A percentile compares a stretch with the other conserved stretches of the same genome.
These are phyloP conservation scores for Daphoenositta chrysoptera DNA, from an alignment of 2,113 vertebrate genomes.

Conservation along the genomic window DNA sequence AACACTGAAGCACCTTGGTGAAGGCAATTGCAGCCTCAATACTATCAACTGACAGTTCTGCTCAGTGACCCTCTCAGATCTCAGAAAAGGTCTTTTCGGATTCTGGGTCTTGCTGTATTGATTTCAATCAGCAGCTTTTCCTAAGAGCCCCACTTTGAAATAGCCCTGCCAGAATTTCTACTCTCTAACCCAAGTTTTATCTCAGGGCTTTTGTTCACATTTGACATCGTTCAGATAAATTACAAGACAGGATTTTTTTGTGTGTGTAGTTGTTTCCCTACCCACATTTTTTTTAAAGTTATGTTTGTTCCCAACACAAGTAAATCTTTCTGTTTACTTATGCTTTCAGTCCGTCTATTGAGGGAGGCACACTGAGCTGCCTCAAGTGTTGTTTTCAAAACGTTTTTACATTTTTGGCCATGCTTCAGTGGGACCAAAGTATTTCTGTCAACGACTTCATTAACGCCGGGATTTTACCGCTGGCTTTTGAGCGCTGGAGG, in stretches of 20 bases:
- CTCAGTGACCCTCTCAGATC: slow-evolving; percentile 76
- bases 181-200: slow-evolving; percentile 40
- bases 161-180: slow-evolving; percentile 60
- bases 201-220: slow-evolving; percentile 53
- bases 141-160: slow-evolving; percentile 69
- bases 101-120: slow-evolving; percentile 74
- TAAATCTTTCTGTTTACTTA: slow-evolving; percentile 12
- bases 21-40: slow-evolving; percentile 70
- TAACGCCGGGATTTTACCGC: not conserved
- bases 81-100: slow-evolving; percentile 72
- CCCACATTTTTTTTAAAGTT: not conserved
- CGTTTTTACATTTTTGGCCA: not conserved
- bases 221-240: slow-evolving; percentile 46
- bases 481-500: not conserved
- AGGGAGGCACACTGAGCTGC: not conserved
- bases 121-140: slow-evolving; percentile 83
- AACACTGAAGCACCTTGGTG: slow-evolving; percentile 72
- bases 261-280: not conserved
- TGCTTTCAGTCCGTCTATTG: not conserved
- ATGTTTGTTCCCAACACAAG: not conserved
- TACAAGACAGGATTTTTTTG: slow-evolving; percentile 17
- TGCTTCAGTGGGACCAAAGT: not conserved
- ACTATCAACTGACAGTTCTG: slow-evolving; percentile 59
- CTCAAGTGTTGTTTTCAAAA: slow-evolving; percentile 3
- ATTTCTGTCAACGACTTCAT: slow-evolving; percentile 20